Evolutionary conservation across 2,797 vertebrate genomes (phyloP).

Genomic region (Pristis pectinata): DNA sequence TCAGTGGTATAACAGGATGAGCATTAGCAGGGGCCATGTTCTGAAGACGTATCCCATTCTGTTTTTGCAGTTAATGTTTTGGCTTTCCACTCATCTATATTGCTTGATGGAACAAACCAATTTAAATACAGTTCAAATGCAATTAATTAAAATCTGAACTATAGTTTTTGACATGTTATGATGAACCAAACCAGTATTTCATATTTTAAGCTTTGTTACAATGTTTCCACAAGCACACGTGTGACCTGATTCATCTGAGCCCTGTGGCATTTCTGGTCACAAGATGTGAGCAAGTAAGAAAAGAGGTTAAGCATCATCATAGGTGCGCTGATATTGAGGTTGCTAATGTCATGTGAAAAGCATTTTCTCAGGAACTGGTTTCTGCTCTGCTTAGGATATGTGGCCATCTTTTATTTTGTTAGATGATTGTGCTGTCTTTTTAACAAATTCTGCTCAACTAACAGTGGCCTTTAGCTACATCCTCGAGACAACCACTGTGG

Average conservation of each 20-base stretch:
- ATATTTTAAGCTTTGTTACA: neutral
- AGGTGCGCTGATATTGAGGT: neutral
- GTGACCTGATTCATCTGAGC: neutral
- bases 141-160: neutral
- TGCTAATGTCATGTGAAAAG: neutral
- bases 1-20: neutral
- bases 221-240: neutral
- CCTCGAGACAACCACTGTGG: constrained; percentile 15
- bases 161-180: neutral
- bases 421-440: neutral
- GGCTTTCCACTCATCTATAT: neutral
- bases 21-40: neutral
- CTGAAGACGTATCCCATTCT: neutral
- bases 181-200: constrained; percentile 19
- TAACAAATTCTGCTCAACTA: constrained; percentile 14
- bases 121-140: neutral
- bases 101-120: neutral
- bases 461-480: neutral
- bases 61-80: neutral
- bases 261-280: neutral
- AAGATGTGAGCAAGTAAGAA: neutral
- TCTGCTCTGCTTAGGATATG: constrained; percentile 8
- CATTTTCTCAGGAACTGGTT: constrained; percentile 28
- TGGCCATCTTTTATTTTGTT: neutral
- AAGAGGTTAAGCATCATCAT: neutral